These are phyloP conservation scores for Stratiomys singularior DNA, from an alignment of 2,888 invertebrate species.

Conservation along the genomic window DNA sequence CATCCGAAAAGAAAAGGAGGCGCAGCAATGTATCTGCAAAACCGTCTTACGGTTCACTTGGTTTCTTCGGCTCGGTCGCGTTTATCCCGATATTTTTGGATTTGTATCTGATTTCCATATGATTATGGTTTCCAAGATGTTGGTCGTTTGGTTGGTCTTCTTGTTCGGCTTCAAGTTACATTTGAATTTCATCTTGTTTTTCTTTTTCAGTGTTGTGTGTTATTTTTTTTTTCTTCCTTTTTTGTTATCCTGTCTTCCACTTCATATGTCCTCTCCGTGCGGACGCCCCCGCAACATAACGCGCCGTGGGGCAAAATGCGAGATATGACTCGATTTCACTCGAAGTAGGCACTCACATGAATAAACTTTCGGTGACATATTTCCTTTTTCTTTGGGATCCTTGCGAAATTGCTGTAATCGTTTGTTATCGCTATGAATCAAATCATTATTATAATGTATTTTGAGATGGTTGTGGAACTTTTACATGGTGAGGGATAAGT, in stretches of 20 bases:
- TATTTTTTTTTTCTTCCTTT: not conserved
- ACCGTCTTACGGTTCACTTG: too few relatives aligned
- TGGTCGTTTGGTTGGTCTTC: slow-evolving; percentile 23
- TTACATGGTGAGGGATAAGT: not conserved
- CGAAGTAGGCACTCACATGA: slow-evolving; percentile 29
- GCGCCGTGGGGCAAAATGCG: not conserved
- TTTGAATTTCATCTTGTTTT: not conserved
- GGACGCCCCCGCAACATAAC: not conserved
- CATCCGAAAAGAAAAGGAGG: not conserved
- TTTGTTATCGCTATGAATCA: slow-evolving; percentile 17
- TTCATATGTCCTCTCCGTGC: not conserved
- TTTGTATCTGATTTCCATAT: slow-evolving; percentile 42
- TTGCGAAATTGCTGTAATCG: slow-evolving; percentile 22
- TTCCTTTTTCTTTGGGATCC: not conserved
- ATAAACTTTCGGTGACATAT: slow-evolving; percentile 24
- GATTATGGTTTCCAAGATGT: slow-evolving; percentile 41
- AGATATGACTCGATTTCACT: slow-evolving; percentile 26
- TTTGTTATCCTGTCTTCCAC: not conserved
- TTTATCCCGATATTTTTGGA: slow-evolving; percentile 27
- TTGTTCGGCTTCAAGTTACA: not conserved
- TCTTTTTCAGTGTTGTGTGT: not conserved
- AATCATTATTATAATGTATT: slow-evolving; percentile 15
- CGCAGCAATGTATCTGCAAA: too few relatives aligned
- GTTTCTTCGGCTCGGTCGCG: slow-evolving; percentile 21
- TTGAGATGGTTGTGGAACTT: not conserved